Base-by-base conservation (phyloP, 2,797 vertebrate genomes). In the Moxostoma hubbsi region DNA sequence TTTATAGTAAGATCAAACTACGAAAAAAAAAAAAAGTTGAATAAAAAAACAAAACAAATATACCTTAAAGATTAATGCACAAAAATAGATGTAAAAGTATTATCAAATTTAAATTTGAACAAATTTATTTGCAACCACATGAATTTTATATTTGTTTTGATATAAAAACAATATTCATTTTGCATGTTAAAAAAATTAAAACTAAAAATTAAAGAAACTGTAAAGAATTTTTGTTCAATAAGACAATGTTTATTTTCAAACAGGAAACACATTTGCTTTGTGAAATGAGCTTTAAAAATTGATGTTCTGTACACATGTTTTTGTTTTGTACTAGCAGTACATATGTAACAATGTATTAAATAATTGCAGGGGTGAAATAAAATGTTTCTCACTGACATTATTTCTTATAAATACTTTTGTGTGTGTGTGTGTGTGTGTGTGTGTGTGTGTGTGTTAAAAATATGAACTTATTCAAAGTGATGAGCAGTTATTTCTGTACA, bases 171-270 rank as follows among this genome's bases (percentile, higher is more conserved):
- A 2, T 54, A 75, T 9, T 49, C 57, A 45, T 63, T 73, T 43
- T 7, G 15, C 12, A 3, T n/a, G 11, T 75, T 58, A 15, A 0
- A 16, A 8, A 15, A 36, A 15, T 7, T 58, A 75, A 57, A 12
- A 11, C 7, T 58, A 75, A 49, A 12, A 13, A 50, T 24, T n/a
- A n/a, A n/a, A n/a, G 24, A 50, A 67, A 76, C 7, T 11, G 54
- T 45, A 43, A 53, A 1, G n/a, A 15, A 46, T 51, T 47, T 67
- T 67, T 49, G 1, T 50, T 71, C 6, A 51, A 68, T 46, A 49
- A 67, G 24, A 75, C 61, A 61, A 45, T 47, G 58, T 71, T 78
- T 78, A 63, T 78, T 78, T 69, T 63, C 16, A 59, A 77, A 77
- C 50, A 65, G 24, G 18, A 9, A 16, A 59, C 9, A 15, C 24